These are phyloP conservation scores for Lasius fuliginosus DNA, from an alignment of 2,888 invertebrate genomes.

Conservation along the genomic window DNA sequence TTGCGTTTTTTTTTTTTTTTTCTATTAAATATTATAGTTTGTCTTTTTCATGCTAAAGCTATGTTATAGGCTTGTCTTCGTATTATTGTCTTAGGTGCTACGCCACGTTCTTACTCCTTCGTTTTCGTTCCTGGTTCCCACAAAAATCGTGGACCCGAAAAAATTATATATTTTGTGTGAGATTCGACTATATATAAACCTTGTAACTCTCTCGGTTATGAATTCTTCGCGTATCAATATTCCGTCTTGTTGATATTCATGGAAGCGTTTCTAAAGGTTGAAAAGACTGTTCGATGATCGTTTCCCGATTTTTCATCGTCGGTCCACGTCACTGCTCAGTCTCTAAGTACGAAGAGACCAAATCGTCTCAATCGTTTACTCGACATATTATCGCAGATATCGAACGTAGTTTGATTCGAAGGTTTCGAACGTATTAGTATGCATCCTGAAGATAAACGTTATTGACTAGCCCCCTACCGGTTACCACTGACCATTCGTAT, in stretches of 20 bases:
- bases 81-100: constrained; percentile 73
- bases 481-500: constrained; percentile 61
- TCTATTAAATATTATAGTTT: constrained; percentile 82
- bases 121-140: constrained; percentile 23
- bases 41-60: constrained; percentile 82
- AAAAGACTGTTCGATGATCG: constrained; percentile 2
- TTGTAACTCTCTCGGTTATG: neutral
- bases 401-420: constrained; percentile 30
- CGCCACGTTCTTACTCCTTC: constrained; percentile 18
- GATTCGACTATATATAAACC: constrained; percentile 42
- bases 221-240: constrained; percentile 11
- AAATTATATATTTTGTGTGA: constrained; percentile 30
- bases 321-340: neutral
- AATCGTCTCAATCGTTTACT: constrained; percentile 45
- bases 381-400: constrained; percentile 47
- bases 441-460: constrained; percentile 66
- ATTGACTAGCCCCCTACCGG: constrained; percentile 70
- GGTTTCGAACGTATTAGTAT: constrained; percentile 54
- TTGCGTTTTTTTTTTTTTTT: constrained; percentile 64
- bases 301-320: constrained; percentile 2
- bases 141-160: constrained; percentile 23
- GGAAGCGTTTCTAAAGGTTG: constrained; percentile 6
- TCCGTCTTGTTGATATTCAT: neutral
- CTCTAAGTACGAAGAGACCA: constrained; percentile 64
- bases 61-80: constrained; percentile 70